Percentiles rank a stretch among this genome's conserved stretches.
Evolutionary conservation across 2,113 vertebrate species (phyloP).

Genomic region (Indicator indicator): DNA sequence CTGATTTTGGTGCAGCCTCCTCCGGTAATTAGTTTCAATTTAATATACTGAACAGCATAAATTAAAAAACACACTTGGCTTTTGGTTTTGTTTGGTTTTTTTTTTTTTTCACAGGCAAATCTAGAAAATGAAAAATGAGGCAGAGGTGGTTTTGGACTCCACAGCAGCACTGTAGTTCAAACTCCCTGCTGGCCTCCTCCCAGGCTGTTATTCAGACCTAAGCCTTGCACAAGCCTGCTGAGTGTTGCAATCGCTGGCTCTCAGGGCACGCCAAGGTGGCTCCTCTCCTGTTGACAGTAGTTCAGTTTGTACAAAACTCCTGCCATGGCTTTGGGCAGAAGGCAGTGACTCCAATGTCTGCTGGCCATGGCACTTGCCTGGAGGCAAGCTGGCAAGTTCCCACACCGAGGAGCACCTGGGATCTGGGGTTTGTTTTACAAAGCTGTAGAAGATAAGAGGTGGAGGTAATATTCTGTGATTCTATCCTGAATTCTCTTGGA

Average conservation of each 20-base stretch:
- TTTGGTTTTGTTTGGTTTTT: no score
- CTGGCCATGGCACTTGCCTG: background rate
- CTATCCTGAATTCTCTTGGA: background rate
- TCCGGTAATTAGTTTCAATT: background rate
- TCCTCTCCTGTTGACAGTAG: background rate
- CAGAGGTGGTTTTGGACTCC: background rate
- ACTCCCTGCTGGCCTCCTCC: background rate
- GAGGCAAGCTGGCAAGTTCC: rapidly evolving
- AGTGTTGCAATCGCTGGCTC: background rate
- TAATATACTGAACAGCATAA: background rate
- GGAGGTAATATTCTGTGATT: background rate
- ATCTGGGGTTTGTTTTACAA: background rate
- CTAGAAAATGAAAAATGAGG: background rate
- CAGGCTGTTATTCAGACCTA: background rate
- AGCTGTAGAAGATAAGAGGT: background rate
- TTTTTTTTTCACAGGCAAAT: background rate
- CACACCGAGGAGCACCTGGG: rapidly evolving
- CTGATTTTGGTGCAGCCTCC: background rate
- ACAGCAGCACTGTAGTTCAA: background rate
- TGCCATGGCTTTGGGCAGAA: background rate
- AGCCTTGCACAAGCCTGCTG: background rate
- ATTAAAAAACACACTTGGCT: background rate
- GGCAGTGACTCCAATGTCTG: background rate
- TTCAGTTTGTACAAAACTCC: background rate
- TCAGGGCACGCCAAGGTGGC: background rate